Base-by-base conservation (phyloP, 2,113 vertebrate species). In the Oceanites oceanicus region DNA sequence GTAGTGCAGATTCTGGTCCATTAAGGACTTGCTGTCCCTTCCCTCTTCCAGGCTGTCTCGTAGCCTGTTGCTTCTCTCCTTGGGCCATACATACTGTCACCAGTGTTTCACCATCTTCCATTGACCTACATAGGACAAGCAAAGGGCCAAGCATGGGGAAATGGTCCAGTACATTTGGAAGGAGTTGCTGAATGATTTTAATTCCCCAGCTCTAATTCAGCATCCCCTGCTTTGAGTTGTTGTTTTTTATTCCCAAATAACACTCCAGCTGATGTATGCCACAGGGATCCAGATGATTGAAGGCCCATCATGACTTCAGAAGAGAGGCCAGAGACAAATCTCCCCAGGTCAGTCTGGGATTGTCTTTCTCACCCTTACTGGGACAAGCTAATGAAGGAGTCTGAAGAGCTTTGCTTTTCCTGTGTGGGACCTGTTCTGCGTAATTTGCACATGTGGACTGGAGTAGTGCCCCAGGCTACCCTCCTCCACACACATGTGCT, bases 21-120 rank as follows among this genome's bases (percentile, higher is more conserved):
- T 34, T 49, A 40, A 90, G 36, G 20, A 8, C 45, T 86, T 81
- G 29, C 29, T 77, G 27, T 20, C 19, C 17, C 47, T 76, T 44
- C 8, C 11, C 4, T 84, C n/a, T 49, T 80, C 59, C 76, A 74
- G 15, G 12, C 38, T 94, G 4, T 49, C 17, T 27, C 1, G 0
- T 13, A 74, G 30, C 29, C 30, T 40, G 6, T 29, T 76, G 38
- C 25, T 89, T 75, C 53, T 90, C 66, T 85, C 42, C 58, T 78
- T 1, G 0, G 30, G 26, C 34, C 25, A 19, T 9, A 26, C 0
- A 4, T 10, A 53, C 30, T 3, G 1, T 36, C 40, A 58, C 25
- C 45, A 53, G 29, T 16, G 11, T 47, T 75, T 82, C 2, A 27
- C 22, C 15, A 32, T 44, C 44, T 87, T 72, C 21, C 29, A 34